Percentiles rank a stretch among this genome's conserved stretches.
phyloP scores from a whole-genome alignment of 2,113 vertebrate species.

The Brachypteracias leptosomus region DNA sequence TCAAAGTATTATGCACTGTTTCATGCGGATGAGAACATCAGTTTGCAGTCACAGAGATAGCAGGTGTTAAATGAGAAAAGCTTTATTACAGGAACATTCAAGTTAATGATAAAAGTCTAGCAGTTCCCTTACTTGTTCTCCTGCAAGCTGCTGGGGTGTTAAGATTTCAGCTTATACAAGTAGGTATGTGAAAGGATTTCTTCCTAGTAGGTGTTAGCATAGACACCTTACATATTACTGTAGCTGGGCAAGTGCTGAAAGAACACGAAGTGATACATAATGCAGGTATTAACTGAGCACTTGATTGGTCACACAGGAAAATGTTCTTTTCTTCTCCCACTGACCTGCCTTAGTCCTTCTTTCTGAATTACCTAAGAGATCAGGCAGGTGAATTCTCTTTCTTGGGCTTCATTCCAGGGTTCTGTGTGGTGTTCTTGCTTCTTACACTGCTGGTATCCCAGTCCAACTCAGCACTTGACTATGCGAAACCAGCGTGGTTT shows the following conservation, averaged over 20 bases:
- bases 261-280: background rate
- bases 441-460: background rate
- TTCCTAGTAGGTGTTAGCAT: background rate
- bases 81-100: too few species aligned
- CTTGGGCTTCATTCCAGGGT: background rate
- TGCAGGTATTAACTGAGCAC: background rate
- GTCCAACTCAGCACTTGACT: background rate
- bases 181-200: background rate
- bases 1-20: background rate
- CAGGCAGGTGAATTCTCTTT: background rate
- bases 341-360: background rate
- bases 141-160: too few species aligned
- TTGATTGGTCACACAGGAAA: background rate
- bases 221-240: background rate
- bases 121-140: too few species aligned
- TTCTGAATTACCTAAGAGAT: background rate
- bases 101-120: too few species aligned
- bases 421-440: background rate
- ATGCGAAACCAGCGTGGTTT: background rate
- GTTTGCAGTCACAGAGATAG: background rate
- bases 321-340: background rate
- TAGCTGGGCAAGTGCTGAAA: background rate
- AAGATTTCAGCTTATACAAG: background rate
- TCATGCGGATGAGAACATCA: background rate
- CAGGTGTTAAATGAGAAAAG: too few species aligned